Percentiles rank a stretch among this genome's conserved stretches.
Evolutionary conservation across 2,888 invertebrate genomes (phyloP).

Genomic region (Ormyrus thymus): DNA sequence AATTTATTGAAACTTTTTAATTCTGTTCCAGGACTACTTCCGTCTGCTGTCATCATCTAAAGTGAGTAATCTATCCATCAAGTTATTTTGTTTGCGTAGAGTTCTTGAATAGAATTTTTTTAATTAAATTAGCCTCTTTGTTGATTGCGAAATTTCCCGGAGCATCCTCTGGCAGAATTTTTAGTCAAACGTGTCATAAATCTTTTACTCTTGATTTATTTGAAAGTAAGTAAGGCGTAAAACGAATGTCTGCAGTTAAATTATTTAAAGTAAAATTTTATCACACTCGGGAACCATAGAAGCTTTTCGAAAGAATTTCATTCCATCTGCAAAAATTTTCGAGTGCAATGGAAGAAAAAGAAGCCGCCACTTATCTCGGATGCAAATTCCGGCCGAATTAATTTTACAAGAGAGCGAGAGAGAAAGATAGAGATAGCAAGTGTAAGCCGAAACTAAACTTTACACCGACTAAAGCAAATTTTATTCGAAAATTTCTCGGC

Average conservation of each 20-base stretch:
- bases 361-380: background rate
- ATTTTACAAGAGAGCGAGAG: conserved; percentile 7
- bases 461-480: conserved; percentile 18
- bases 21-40: conserved; percentile 19
- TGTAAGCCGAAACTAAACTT: background rate
- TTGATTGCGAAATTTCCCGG: too few species aligned
- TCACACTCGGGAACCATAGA: too few species aligned
- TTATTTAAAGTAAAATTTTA: too few species aligned
- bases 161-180: too few species aligned
- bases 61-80: conserved; percentile 24
- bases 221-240: background rate
- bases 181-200: background rate
- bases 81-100: too few species aligned
- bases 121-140: too few species aligned
- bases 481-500: conserved; percentile 39
- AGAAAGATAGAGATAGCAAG: too few species aligned
- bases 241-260: background rate
- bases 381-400: conserved; percentile 23
- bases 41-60: conserved; percentile 12
- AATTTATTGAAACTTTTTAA: too few species aligned
- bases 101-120: too few species aligned
- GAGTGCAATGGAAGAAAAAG: background rate
- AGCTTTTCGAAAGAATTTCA: too few species aligned
- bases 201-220: background rate
- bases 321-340: too few species aligned